Conservation (phyloP, 2,797 vertebrate species). For the Chloroceryle amazona region DNA sequence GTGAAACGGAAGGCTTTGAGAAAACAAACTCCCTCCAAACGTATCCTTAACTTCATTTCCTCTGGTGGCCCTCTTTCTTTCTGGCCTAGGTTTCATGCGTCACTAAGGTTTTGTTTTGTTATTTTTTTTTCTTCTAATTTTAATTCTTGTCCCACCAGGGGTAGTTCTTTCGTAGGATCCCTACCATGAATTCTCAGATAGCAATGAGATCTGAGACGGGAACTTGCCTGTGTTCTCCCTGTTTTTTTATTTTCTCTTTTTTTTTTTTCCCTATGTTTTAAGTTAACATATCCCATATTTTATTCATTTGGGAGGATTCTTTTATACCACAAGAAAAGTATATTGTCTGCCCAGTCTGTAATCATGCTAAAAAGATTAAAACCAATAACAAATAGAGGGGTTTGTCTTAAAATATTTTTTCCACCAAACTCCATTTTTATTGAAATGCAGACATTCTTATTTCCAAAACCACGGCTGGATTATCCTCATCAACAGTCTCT, state of each 20-base stretch:
- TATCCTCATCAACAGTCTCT: neutral
- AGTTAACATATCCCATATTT: constrained; percentile 37
- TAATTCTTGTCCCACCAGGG: constrained; percentile 67
- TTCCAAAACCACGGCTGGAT: neutral
- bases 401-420: neutral
- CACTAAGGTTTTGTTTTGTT: neutral
- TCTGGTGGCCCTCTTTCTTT: constrained; percentile 36
- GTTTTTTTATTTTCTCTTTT: neutral
- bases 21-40: constrained; percentile 62
- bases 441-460: neutral
- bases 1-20: constrained; percentile 57
- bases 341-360: neutral
- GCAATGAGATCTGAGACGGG: neutral
- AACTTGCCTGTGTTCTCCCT: neutral
- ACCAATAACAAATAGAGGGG: neutral
- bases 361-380: constrained; percentile 32
- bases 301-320: constrained; percentile 50
- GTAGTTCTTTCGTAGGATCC: constrained; percentile 54
- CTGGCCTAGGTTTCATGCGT: constrained; percentile 46
- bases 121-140: constrained; percentile 24
- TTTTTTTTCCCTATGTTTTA: neutral
- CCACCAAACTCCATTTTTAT: neutral
- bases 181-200: constrained; percentile 4
- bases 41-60: constrained; percentile 66
- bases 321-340: constrained; percentile 36